A percentile compares a stretch with the other conserved stretches of the same genome.
These are phyloP conservation scores for Odocoileus hemionus DNA, from an alignment of 2,113 vertebrate genomes.

Conservation along the genomic window DNA sequence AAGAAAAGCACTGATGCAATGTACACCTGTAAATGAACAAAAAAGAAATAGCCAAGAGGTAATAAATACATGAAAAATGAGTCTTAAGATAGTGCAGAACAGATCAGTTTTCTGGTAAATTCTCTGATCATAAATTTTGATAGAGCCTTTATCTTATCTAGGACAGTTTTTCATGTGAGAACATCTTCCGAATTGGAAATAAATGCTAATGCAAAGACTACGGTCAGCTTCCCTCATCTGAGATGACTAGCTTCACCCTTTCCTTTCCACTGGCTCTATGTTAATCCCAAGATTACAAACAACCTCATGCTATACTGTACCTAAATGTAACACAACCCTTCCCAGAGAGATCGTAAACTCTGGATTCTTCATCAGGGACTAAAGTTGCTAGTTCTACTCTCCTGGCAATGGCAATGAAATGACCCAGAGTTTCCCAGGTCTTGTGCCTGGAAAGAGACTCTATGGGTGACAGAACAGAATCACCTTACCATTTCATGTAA, in stretches of 20 bases:
- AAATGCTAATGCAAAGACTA: neutral
- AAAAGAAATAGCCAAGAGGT: neutral
- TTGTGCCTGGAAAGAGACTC: neutral
- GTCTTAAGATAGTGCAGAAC: neutral
- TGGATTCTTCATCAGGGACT: neutral
- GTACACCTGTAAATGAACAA: neutral
- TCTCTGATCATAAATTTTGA: neutral
- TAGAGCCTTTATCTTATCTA: neutral
- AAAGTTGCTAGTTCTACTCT: neutral
- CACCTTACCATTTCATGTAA: neutral
- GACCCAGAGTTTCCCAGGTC: neutral
- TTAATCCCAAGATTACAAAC: neutral
- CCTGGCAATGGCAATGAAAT: neutral
- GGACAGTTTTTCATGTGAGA: neutral
- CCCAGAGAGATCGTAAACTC: neutral
- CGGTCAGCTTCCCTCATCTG: neutral
- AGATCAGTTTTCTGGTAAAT: neutral
- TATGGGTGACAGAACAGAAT: neutral
- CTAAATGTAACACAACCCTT: neutral
- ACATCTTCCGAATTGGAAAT: neutral
- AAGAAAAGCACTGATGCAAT: neutral
- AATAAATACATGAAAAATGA: neutral
- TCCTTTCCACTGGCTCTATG: neutral
- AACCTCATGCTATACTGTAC: neutral
- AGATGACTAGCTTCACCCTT: neutral